Base-by-base conservation (phyloP, 2,797 vertebrate species). In the Leptodactylus fallax region DNA sequence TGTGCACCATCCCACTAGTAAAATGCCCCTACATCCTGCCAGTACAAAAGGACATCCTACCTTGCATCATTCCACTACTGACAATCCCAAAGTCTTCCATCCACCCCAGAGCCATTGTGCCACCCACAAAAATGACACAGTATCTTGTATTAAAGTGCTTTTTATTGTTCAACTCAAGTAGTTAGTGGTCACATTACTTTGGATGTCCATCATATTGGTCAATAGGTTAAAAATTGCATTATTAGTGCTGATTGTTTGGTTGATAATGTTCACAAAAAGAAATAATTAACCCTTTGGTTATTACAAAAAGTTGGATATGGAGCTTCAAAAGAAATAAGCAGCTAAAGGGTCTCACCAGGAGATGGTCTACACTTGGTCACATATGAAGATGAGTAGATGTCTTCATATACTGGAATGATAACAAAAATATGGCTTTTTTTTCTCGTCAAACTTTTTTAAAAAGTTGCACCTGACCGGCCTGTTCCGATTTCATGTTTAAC, bases 91-190 rank as follows among this genome's bases (percentile, higher is more conserved):
- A n/a, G 11, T 16, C 76, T 36, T 19, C n/a, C n/a, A n/a, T n/a
- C n/a, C 12, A 7, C n/a, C 19, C 19, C 17, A 6, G 1, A 49
- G 17, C 10, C 36, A 49, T 0, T 53, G 8, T 19, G 13, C 47
- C 45, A 67, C 6, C 25, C 45, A 56, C 63, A 23, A 55, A 8
- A n/a, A 72, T 67, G 49, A 83, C 71, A 36, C 69, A 8, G 10
- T 13, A 49, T 13, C 77, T 67, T 14, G 47, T 83, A 79, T 58
- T 87, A 87, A 87, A 83, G 72, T 87, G 79, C 81, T 58, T 83
- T 87, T 87, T 87, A 83, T 83, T 83, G 49, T 2, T 56, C 23
- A 23, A 36, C 56, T 87, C 45, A 60, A 76, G 79, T 69, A 45
- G 53, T 81, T 51, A 81, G 78, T 87, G 78, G 78, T 87, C 85